Base-by-base conservation (phyloP, 1,140 invertebrate genomes). In the Zaprionus gabonicus region DNA sequence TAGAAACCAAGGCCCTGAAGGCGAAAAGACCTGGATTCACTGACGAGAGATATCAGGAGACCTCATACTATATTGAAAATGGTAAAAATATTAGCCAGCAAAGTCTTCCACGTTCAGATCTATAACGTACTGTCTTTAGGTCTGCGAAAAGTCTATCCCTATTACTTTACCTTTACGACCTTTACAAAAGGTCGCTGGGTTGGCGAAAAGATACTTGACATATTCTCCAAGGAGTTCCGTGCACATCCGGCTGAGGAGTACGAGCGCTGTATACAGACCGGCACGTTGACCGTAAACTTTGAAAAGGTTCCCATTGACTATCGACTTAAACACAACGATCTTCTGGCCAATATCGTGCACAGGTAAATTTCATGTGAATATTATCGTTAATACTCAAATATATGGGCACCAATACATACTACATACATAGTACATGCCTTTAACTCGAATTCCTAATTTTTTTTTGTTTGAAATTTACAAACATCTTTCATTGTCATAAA, bases 151-250 rank as follows among this genome's bases (percentile, higher is more conserved):
- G 98, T 99, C 0, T 98, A 99, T 93, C 99, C 99, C 0, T 99
- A 99, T 94, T 98, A 98, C 93, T 99, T 98, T 93, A 98, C 97
- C 13, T 99, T 99, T 93, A 98, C 97, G 55, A 98, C 98, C 10
- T 98, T 98, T 94, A 98, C 97, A 13, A 99, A 99, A 94, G 98
- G 98, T 1, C 95, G 99, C 76, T 99, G 99, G 99, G 96, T 99
- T 4, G 98, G 98, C 17, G 96, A 98, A 91, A 97, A 97, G 90
- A 96, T 99, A 55, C 94, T 98, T 53, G 98, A 99, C 85, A 97
- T 99, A 17, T 99, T 99, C 93, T 95, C 96, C 1, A 94, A 96
- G 65, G 99, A 99, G 93, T 99, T 99, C 92, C 94, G 97, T 12
- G 97, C 97, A 4, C 97, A 98, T 94, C 97, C 97, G 0, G 96